Conservation (phyloP, 2,797 vertebrate species). For the Danio jaintianensis region DNA sequence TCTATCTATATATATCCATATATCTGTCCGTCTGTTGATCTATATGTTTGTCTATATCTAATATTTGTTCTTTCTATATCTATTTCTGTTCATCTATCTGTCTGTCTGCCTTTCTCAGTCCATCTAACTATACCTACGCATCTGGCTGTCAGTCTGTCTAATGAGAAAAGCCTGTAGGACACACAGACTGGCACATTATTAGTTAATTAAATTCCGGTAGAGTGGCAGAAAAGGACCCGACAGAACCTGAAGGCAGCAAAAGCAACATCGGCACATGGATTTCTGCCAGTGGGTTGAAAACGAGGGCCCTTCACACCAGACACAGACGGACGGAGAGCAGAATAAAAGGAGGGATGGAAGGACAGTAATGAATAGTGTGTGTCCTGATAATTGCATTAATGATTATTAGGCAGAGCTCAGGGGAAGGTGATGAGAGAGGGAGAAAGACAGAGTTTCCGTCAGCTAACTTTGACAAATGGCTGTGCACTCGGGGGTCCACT, state of each 20-base stretch:
- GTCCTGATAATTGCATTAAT: constrained; percentile 77
- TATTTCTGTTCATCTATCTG: no score
- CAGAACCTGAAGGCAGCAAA: constrained; percentile 24
- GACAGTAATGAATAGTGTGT: constrained; percentile 73
- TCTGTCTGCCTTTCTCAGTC: no score
- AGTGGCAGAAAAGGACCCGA: constrained; percentile 23
- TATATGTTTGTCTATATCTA: no score
- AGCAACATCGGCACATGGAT: constrained; percentile 22
- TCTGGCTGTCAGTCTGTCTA: constrained; percentile 1
- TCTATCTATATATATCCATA: no score
- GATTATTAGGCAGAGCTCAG: constrained; percentile 75
- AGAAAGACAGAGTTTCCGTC: constrained; percentile 62
- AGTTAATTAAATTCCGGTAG: constrained; percentile 55
- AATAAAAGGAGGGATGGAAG: constrained; percentile 42
- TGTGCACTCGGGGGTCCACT: constrained; percentile 66
- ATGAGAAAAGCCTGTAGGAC: constrained; percentile 31
- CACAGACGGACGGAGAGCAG: neutral
- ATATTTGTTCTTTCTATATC: no score
- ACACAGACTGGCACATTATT: constrained; percentile 35
- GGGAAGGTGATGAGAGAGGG: constrained; percentile 65
- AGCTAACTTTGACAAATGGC: constrained; percentile 77
- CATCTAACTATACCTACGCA: no score
- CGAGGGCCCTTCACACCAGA: constrained; percentile 46
- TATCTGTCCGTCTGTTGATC: no score
- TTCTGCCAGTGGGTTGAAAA: constrained; percentile 20